These are phyloP conservation scores for Anas bernieri DNA, from an alignment of 2,797 vertebrate species.

Conservation along the genomic window DNA sequence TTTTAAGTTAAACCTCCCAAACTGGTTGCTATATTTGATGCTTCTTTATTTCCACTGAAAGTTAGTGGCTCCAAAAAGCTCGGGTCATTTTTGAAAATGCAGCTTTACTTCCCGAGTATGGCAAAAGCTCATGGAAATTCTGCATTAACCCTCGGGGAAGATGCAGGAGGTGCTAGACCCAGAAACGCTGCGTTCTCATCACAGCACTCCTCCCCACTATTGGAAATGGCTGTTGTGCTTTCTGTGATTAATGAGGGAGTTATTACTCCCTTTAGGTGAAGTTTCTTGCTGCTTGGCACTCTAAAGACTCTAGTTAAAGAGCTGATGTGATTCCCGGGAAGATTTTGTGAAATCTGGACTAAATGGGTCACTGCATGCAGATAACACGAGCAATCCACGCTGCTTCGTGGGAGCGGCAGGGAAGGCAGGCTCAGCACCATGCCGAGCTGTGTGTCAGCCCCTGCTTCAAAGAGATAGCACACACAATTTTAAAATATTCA, in stretches of 20 bases:
- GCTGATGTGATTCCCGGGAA: background rate
- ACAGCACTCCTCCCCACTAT: background rate
- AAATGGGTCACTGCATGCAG: slow-evolving; percentile 23
- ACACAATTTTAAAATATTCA: background rate
- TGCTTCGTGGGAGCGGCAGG: background rate
- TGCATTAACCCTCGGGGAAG: background rate
- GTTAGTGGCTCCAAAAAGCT: background rate
- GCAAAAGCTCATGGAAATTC: background rate
- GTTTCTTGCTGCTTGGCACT: slow-evolving; percentile 19
- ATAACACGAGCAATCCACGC: background rate
- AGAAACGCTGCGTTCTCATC: background rate
- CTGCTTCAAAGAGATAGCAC: background rate
- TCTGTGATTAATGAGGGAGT: slow-evolving; percentile 37
- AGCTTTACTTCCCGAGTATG: background rate
- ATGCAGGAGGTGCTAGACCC: background rate
- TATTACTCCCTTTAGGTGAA: background rate
- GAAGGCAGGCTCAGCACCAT: background rate
- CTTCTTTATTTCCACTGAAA: background rate
- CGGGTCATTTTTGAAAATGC: background rate
- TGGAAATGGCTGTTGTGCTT: background rate
- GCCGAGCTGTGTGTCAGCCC: background rate
- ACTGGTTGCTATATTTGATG: background rate
- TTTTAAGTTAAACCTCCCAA: background rate
- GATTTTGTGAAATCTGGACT: background rate
- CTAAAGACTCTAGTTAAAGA: background rate